These are phyloP conservation scores for Laspeyria flexula DNA, from an alignment of 2,888 invertebrate species.

Conservation along the genomic window DNA sequence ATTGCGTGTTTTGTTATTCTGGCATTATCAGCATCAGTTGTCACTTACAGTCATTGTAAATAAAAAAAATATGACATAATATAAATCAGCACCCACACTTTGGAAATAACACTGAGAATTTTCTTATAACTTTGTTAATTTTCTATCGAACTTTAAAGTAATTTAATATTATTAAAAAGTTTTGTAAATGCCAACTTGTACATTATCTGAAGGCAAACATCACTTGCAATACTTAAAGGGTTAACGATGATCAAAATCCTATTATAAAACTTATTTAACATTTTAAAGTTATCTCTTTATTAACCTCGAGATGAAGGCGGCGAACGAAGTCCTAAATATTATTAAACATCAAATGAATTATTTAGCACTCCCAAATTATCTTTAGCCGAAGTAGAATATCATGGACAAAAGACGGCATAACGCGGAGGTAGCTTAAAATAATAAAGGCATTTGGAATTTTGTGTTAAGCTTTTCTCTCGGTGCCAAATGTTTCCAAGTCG, in stretches of 20 bases:
- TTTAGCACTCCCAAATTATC: constrained; percentile 49
- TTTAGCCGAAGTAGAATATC: constrained; percentile 45
- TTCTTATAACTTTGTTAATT: not conserved
- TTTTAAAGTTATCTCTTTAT: constrained; percentile 41
- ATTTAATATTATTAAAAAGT: not conserved
- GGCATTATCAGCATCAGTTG: too few relatives aligned
- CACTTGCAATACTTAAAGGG: constrained; percentile 17
- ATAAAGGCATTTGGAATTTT: constrained; percentile 57
- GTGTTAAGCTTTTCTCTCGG: constrained; percentile 52
- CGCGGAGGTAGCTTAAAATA: constrained; percentile 55
- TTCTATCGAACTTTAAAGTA: not conserved
- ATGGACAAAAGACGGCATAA: constrained; percentile 52
- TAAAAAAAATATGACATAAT: too few relatives aligned
- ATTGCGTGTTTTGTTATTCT: too few relatives aligned
- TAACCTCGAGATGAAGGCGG: constrained; percentile 37
- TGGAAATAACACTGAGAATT: too few relatives aligned
- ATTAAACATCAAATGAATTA: constrained; percentile 51
- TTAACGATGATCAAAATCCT: constrained; percentile 30
- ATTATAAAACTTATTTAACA: constrained; percentile 29
- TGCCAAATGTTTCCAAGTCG: constrained; percentile 60
- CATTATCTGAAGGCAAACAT: constrained; percentile 14
- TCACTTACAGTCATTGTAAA: too few relatives aligned
- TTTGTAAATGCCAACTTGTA: constrained; percentile 8
- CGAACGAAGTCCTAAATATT: constrained; percentile 43
- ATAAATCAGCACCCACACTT: not conserved